Evolutionary conservation across 92 coral and sea anemone genomes (phyloP).

Genomic region (Metridium senile): DNA sequence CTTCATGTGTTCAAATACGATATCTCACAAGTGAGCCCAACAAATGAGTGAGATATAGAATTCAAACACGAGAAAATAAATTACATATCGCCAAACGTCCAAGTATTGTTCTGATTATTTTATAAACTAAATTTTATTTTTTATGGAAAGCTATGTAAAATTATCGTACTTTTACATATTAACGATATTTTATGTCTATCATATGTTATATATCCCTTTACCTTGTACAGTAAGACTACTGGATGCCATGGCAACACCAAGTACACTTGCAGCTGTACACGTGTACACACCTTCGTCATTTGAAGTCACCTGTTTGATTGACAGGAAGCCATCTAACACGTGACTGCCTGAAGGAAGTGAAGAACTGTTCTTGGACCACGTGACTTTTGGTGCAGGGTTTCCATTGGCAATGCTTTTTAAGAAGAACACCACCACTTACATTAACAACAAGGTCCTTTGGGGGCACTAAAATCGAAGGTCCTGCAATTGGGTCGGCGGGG

Average conservation of each 20-base stretch:
- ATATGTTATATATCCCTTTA: conserved; percentile 14
- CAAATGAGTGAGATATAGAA: no score
- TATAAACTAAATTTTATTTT: no score
- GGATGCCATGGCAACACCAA: conserved; percentile 48
- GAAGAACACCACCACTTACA: conserved; percentile 39
- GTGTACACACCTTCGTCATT: conserved; percentile 42
- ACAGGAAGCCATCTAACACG: conserved; percentile 35
- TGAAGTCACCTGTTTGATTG: conserved; percentile 32
- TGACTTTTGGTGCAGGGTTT: conserved; percentile 52
- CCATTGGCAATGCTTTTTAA: conserved; percentile 51
- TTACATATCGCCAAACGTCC: not conserved
- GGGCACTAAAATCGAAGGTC: conserved; percentile 43
- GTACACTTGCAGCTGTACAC: conserved; percentile 48
- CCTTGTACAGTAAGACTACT: conserved; percentile 59
- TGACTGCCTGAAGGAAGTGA: conserved; percentile 47
- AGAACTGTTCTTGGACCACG: conserved; percentile 51
- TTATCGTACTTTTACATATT: not conserved
- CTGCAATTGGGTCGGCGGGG: conserved; percentile 49
- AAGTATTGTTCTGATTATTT: no score
- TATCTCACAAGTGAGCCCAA: not conserved
- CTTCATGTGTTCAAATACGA: no score
- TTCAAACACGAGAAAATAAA: no score
- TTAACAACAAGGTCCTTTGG: conserved; percentile 45
- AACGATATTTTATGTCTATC: not conserved
- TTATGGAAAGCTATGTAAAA: conserved; percentile 9